Evolutionary conservation across 2,113 vertebrate genomes (phyloP), one percentile per base, ranked within the genome.

Genomic region (Etheostoma cragini): DNA sequence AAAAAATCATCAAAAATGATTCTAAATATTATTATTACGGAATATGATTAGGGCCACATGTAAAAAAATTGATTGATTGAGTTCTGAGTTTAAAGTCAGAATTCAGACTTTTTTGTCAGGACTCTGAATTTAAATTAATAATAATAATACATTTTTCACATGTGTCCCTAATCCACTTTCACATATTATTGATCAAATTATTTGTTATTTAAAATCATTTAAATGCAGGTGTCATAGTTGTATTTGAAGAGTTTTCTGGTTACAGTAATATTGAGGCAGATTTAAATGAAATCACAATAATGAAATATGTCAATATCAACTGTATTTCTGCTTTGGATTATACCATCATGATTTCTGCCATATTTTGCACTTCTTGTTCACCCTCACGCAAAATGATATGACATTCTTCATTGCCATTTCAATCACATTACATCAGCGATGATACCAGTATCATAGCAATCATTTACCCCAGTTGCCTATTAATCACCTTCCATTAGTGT

Each of bases 401-500:
- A 75, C 11, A 72, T 72, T 64, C 21, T 22, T 81, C 56, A 62
- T 69, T 71, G 35, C 47, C 52, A 13, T 83, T 78, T 86, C 85
- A 86, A 81, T 87, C 84, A 78, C 22, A 56, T 82, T 84, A 72
- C 76, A 80, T 82, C 82, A 78, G 78, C 35, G 86, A 89, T 81
- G 82, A 88, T 79, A 86, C 72, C 80, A 88, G 80, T 75, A 91
- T 89, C 85, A 84, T 73, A 79, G 79, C 83, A 85, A 76, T 90
- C 83, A 91, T 92, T 92, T 89, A 87, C 66, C 80, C 72, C 82
- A 85, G 85, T 77, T 85, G 86, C 77, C 84, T 87, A 89, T 92
- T 90, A 88, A 92, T 91, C 93, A 91, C 88, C 78, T 90, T 82
- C 88, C 86, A 90, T 93, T 91, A 92, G 85, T 76, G 82, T 87